Conservation (phyloP, 2,888 invertebrate species). For the Conus canariensis region DNA sequence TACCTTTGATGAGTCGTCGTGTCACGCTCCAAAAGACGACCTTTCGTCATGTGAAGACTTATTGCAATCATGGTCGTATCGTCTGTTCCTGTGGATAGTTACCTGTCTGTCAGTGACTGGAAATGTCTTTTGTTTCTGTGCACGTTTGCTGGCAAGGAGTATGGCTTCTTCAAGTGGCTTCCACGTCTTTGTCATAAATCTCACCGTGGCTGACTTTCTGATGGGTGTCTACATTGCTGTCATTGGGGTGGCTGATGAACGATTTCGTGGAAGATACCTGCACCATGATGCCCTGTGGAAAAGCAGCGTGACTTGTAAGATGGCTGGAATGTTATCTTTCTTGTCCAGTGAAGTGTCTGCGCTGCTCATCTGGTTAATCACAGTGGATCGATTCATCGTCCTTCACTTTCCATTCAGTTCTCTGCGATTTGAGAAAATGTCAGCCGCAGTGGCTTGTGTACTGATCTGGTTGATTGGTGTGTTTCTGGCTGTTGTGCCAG, state of each 20-base stretch:
- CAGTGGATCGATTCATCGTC: slow-evolving; percentile 10
- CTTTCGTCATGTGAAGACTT: slow-evolving; percentile 16
- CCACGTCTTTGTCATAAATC: not conserved
- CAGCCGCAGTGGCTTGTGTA: not conserved
- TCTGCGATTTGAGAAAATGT: not conserved
- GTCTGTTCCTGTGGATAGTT: not conserved
- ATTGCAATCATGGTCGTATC: not conserved
- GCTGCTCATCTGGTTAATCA: slow-evolving; percentile 11
- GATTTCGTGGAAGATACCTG: not conserved
- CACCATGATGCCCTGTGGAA: not conserved
- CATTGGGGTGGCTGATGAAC: slow-evolving; percentile 25
- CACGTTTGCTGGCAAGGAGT: not conserved
- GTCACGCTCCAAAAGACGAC: not conserved
- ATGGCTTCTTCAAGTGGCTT: not conserved
- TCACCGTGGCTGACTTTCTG: not conserved
- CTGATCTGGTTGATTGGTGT: not conserved
- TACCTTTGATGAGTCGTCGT: not conserved
- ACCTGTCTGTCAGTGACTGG: not conserved
- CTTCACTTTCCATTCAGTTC: slow-evolving; percentile 25
- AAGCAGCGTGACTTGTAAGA: not conserved
- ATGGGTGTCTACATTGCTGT: not conserved
- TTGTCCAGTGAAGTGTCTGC: slow-evolving; percentile 15
- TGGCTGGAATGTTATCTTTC: not conserved
- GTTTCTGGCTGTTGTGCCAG: not conserved
- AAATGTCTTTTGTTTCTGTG: not conserved